phyloP scores from a whole-genome alignment of 2,113 vertebrate genomes.

The Oplegnathus fasciatus region DNA sequence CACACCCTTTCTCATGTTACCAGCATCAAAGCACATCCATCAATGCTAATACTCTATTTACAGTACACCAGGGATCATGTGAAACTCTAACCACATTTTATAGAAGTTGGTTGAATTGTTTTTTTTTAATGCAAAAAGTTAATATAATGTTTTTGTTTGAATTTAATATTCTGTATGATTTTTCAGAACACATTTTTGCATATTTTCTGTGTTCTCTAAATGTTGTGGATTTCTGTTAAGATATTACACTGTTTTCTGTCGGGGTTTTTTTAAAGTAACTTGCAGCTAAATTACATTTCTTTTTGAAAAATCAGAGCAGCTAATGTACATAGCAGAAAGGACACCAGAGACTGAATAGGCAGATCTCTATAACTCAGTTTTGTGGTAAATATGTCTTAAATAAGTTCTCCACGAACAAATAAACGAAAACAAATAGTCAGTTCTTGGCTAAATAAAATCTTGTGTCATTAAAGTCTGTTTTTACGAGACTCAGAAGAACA shows the following conservation, averaged over 20 bases:
- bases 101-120: neutral
- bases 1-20: constrained; percentile 6
- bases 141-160: neutral
- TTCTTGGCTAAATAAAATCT: neutral
- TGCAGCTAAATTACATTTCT: neutral
- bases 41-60: neutral
- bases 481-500: neutral
- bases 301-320: neutral
- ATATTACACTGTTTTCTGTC: neutral
- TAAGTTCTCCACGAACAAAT: neutral
- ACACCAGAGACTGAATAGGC: neutral
- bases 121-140: neutral
- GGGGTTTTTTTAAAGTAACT: neutral
- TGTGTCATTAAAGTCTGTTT: constrained; percentile 10
- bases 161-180: neutral
- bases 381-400: neutral
- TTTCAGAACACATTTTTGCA: neutral
- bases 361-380: neutral
- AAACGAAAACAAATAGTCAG: neutral
- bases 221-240: neutral
- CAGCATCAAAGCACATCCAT: neutral
- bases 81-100: neutral
- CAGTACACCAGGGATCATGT: neutral
- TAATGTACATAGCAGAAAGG: no score
- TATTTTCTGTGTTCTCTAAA: neutral